Evolutionary conservation across 1,140 invertebrate species (phyloP).

Genomic region (Habropoda laboriosa): DNA sequence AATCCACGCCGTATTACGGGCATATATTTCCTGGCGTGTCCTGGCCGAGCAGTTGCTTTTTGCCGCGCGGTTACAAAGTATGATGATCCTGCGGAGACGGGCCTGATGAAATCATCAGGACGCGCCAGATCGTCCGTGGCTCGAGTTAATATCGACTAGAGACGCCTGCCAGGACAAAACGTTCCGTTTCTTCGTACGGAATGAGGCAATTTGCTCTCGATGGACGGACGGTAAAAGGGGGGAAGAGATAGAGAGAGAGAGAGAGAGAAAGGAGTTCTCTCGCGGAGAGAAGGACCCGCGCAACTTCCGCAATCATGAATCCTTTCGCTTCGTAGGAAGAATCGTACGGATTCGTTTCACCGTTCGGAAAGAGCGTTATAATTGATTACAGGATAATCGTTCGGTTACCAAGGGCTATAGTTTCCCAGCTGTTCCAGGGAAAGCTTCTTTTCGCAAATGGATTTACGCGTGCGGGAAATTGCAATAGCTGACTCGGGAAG

Average conservation of each 20-base stretch:
- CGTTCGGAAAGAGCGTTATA: slow-evolving; percentile 55
- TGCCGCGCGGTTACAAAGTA: slow-evolving; percentile 75
- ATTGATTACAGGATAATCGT: slow-evolving; percentile 44
- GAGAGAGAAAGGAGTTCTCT: background rate
- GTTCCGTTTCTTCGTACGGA: slow-evolving; percentile 54
- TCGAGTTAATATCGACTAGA: slow-evolving; percentile 63
- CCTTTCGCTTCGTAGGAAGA: background rate
- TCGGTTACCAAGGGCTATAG: background rate
- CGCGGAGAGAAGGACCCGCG: slow-evolving; percentile 11
- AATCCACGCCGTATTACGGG: slow-evolving; percentile 70
- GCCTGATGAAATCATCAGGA: slow-evolving; percentile 74
- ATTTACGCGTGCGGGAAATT: slow-evolving; percentile 30
- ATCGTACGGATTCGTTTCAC: slow-evolving; percentile 32
- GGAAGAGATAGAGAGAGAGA: no score
- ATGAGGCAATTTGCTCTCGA: slow-evolving; percentile 63
- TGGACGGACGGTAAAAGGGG: background rate
- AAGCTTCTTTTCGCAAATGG: background rate
- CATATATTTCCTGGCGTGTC: slow-evolving; percentile 69
- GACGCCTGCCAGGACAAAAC: slow-evolving; percentile 60
- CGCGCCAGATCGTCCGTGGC: slow-evolving; percentile 70
- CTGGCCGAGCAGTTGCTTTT: slow-evolving; percentile 68
- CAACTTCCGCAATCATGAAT: slow-evolving; percentile 35
- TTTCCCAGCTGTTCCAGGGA: no score
- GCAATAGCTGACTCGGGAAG: background rate
- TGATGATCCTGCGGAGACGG: slow-evolving; percentile 72